These are phyloP conservation scores for Cyprinodon diabolis DNA, from an alignment of 2,797 vertebrate genomes.

Conservation along the genomic window DNA sequence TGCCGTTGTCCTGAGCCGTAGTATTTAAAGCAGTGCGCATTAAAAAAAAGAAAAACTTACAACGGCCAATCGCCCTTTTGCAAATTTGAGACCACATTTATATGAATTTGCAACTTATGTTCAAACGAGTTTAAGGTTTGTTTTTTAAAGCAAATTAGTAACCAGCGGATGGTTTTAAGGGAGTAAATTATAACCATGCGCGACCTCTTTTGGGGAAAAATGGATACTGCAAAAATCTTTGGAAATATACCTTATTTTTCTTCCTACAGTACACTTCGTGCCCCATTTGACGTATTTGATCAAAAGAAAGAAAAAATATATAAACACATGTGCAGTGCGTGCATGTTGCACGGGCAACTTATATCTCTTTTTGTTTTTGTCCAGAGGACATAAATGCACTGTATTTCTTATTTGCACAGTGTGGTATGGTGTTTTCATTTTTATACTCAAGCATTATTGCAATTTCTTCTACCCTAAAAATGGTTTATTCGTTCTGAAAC, in stretches of 20 bases:
- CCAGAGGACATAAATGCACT: not conserved
- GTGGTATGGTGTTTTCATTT: constrained; percentile 8
- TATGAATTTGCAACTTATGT: not conserved
- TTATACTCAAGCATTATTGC: not conserved
- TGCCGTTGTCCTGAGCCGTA: not conserved
- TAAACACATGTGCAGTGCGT: not conserved
- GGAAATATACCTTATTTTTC: not conserved
- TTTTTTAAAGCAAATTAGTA: constrained; percentile 29
- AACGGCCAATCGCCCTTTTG: not conserved
- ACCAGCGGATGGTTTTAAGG: constrained; percentile 39
- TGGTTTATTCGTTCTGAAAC: constrained; percentile 15
- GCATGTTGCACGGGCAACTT: not conserved
- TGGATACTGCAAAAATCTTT: constrained; percentile 36
- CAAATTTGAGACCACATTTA: not conserved
- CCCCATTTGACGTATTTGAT: constrained; percentile 2
- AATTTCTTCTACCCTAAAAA: not conserved
- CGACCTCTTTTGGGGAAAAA: constrained; percentile 64
- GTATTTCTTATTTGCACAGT: not conserved
- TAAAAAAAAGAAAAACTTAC: not conserved
- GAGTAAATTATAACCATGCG: constrained; percentile 30
- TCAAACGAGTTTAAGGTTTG: constrained; percentile 3
- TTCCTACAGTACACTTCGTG: not conserved
- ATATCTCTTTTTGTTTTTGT: not conserved
- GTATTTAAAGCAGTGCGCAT: not conserved
- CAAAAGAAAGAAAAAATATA: constrained; percentile 3